Conservation (phyloP, 2,113 vertebrate genomes). For the Rhinopomastus cyanomelas region DNA sequence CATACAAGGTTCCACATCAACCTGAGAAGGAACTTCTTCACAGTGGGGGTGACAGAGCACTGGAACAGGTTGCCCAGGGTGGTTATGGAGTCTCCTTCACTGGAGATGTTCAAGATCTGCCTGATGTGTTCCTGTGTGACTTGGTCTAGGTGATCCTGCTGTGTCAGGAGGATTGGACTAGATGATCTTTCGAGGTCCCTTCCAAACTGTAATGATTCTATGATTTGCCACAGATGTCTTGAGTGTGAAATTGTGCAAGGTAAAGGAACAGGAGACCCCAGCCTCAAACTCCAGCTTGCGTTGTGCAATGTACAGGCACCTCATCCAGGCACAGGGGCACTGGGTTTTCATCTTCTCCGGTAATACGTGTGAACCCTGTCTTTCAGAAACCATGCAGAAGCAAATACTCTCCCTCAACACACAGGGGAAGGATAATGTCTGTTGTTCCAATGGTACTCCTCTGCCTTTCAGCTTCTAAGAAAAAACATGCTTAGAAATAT, state of each 20-base stretch:
- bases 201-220: too few relatives aligned
- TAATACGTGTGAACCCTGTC: background rate
- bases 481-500: background rate
- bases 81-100: too few relatives aligned
- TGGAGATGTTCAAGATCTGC: too few relatives aligned
- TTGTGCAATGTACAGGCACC: background rate
- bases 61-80: too few relatives aligned
- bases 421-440: background rate
- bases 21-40: too few relatives aligned
- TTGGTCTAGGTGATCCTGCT: too few relatives aligned
- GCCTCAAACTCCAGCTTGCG: background rate
- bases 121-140: too few relatives aligned
- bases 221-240: background rate
- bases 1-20: too few relatives aligned
- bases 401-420: background rate
- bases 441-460: background rate
- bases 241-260: background rate
- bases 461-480: background rate
- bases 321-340: fast-evolving
- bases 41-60: too few relatives aligned
- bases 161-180: too few relatives aligned
- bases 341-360: background rate
- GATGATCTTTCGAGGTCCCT: too few relatives aligned
- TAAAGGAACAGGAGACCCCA: background rate
- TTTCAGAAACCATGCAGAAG: background rate